Evolutionary conservation across 2,797 vertebrate species (phyloP), one percentile per base, ranked within the genome.

Genomic region (Myoxocephalus aenaeus): DNA sequence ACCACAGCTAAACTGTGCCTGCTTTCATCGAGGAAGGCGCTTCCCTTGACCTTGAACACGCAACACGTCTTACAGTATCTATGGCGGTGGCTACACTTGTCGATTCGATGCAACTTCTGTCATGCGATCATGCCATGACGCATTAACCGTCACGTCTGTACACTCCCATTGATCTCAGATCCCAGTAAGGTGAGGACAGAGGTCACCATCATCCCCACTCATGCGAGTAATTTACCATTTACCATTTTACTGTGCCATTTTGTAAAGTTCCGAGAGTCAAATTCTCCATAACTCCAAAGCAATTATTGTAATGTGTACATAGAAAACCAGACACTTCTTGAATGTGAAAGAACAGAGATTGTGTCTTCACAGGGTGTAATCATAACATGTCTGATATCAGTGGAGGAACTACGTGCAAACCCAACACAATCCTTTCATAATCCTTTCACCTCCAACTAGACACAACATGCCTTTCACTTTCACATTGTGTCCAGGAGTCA

Each of bases 31-130:
- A n/a, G n/a, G 20, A 61, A 57, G 50, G 65, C 0, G 3, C 82
- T 72, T 75, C 66, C 63, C 63, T 70, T 76, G 63, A 90, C 75
- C 79, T 54, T 48, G 18, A 73, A 68, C 12, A 74, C 13, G 17
- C 22, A 63, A 73, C 70, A 51, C 66, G 22, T 73, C 75, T 29
- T 14, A n/a, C n/a, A n/a, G n/a, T n/a, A 48, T 34, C 25, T 38
- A 22, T 71, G 58, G 48, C 9, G 18, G 48, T 50, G 46, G 46
- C 46, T 48, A n/a, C 48, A 50, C 18, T 18, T 20, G 17, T 48
- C 7, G 7, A 18, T 48, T 48, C 18, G 15, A 48, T 18, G 46
- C 18, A n/a, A 20, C 46, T 9, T 50, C 1, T 50, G 46, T n/a
- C 46, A 20, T 50, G 46, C 46, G 8, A n/a, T 50, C 46, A 50